These are phyloP conservation scores for Littorina saxatilis DNA, from an alignment of 1,140 invertebrate species.

Conservation along the genomic window DNA sequence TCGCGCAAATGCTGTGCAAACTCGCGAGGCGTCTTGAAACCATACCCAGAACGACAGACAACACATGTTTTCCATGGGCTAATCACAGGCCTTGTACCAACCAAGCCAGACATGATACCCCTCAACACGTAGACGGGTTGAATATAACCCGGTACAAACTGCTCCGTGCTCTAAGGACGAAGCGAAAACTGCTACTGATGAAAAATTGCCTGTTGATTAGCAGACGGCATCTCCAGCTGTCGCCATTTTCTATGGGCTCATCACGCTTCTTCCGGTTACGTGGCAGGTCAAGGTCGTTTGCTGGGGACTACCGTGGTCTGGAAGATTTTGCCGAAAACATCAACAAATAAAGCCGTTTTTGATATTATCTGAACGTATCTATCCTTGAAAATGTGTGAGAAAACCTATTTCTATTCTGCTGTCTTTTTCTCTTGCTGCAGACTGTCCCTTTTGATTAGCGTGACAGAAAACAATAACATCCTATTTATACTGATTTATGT, in stretches of 20 bases:
- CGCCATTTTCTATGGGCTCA: constrained; percentile 22
- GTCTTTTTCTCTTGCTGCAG: too few species aligned
- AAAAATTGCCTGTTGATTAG: constrained; percentile 24
- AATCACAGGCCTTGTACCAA: constrained; percentile 19
- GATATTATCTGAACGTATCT: too few species aligned
- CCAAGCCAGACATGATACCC: constrained; percentile 38
- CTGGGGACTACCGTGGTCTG: too few species aligned
- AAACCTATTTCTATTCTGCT: too few species aligned
- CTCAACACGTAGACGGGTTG: background rate
- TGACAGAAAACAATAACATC: too few species aligned
- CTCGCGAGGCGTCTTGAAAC: constrained; percentile 71
- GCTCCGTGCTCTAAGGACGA: background rate
- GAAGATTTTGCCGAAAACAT: too few species aligned
- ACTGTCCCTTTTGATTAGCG: too few species aligned
- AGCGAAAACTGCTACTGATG: background rate
- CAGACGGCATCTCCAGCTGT: constrained; percentile 34
- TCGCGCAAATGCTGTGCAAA: constrained; percentile 85
- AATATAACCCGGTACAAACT: background rate
- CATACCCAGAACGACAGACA: constrained; percentile 55
- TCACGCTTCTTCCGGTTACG: constrained; percentile 36
- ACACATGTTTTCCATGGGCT: constrained; percentile 65
- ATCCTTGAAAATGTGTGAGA: too few species aligned
- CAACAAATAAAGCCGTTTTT: too few species aligned
- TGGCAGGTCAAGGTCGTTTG: constrained; percentile 37
- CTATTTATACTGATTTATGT: too few species aligned